Evolutionary conservation across 2,888 invertebrate species (phyloP), one percentile per base, ranked within the genome.

Genomic region (Bellardia bayeri): DNA sequence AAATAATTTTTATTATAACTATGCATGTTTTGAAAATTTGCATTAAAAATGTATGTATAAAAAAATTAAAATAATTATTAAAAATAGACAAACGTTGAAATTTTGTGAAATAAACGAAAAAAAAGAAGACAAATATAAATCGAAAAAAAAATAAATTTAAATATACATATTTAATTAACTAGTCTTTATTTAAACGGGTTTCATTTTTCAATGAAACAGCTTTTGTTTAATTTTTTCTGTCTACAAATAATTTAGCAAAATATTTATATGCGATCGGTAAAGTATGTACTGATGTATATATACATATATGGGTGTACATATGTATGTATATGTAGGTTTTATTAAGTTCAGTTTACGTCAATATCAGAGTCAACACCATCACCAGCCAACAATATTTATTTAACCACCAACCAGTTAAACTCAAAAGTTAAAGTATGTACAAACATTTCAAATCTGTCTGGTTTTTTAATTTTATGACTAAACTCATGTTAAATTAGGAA

Each of bases 181-280:
- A n/a, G 33, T 63, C 33, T 76, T 54, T 40, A 75, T 49, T 23
- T 30, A 78, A 78, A 78, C 66, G 30, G 3, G 78, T 78, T 78
- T 78, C 3, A 40, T 9, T 64, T 66, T 56, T 54, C 30, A 56
- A 64, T 66, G 23, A 30, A 66, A 33, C 54, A 66, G 8, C 54
- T 66, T 56, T 37, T 14, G 7, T 63, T 63, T 63, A 14, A 23
- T 54, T 54, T 61, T 61, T 30, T 30, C 11, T 37, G 37, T 37
- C 37, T 37, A 63, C 3, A 14, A 2, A 37, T 63, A 33, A 14
- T 37, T 63, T 63, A 63, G 58, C 58, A 58, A 58, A 58, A 37
- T 33, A 33, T 5, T 37, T 6, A 37, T 37, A 37, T 37, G 4
- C 37, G 37, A 37, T 3, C 37, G 37, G 37, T 37, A 37, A 6